A percentile compares a stretch with the other conserved stretches of the same genome.
These are phyloP conservation scores for Clarias pachynema DNA, from an alignment of 2,797 vertebrate genomes.

Conservation along the genomic window DNA sequence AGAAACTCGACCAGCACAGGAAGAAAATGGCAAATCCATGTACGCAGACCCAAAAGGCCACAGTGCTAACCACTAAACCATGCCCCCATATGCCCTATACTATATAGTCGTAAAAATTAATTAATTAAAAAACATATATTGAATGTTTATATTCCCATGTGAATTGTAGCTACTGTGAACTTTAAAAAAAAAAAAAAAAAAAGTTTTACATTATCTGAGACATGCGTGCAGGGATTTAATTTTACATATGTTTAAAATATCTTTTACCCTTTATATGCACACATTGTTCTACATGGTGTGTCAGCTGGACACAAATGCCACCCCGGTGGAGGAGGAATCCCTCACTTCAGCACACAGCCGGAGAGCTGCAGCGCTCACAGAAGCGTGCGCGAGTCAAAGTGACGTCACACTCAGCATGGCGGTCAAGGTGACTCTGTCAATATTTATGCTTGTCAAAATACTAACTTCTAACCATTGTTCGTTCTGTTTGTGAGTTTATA, in stretches of 20 bases:
- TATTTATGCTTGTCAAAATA: slow-evolving; percentile 67
- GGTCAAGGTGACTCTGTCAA: slow-evolving; percentile 96
- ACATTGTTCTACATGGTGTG: neutral
- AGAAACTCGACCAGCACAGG: no score
- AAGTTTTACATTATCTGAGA: no score
- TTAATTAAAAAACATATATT: neutral
- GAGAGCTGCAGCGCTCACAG: neutral
- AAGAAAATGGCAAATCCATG: no score
- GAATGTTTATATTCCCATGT: neutral
- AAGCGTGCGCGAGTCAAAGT: slow-evolving; percentile 63
- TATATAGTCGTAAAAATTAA: neutral
- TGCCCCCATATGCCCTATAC: no score
- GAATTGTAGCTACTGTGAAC: neutral
- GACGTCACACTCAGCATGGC: slow-evolving; percentile 92
- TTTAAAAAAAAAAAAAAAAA: no score
- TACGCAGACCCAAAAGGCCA: no score
- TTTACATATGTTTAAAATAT: neutral
- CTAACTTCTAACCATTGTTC: slow-evolving; percentile 50
- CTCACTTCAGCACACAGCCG: neutral
- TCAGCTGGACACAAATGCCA: neutral
- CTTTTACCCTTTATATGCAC: neutral
- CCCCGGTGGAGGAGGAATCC: no score
- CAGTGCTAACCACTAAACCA: no score
- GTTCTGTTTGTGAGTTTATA: slow-evolving; percentile 14
- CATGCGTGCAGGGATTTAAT: neutral